Conservation (phyloP, 1,140 invertebrate genomes). For the Drosophila lacertosa region DNA sequence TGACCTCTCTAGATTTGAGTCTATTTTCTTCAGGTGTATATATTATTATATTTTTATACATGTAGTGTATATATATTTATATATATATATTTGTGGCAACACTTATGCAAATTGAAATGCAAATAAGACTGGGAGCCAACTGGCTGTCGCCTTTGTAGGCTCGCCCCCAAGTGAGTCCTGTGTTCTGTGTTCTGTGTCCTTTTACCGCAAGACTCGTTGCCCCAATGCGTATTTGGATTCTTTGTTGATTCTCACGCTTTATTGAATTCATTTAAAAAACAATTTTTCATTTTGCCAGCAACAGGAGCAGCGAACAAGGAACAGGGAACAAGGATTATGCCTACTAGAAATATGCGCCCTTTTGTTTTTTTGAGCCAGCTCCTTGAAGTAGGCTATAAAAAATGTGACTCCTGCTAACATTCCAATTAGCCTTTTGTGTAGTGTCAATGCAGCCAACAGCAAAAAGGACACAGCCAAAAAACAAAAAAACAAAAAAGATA, state of each 20-base stretch:
- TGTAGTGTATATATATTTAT: too few species aligned
- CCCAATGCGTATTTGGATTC: conserved; percentile 23
- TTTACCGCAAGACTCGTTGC: conserved; percentile 19
- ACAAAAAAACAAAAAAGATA: conserved; percentile 7
- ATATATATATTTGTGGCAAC: conserved; percentile 27
- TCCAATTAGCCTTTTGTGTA: conserved; percentile 53
- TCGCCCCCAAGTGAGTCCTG: too few species aligned
- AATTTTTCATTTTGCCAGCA: conserved; percentile 54
- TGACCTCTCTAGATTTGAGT: background rate
- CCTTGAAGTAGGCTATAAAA: conserved; percentile 29
- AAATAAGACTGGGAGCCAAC: conserved; percentile 48
- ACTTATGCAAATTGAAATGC: conserved; percentile 67
- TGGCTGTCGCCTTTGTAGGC: conserved; percentile 13
- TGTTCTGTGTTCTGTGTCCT: background rate
- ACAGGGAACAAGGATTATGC: conserved; percentile 12
- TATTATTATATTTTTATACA: conserved; percentile 3
- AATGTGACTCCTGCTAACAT: conserved; percentile 41
- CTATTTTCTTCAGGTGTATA: background rate
- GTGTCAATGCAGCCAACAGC: conserved; percentile 45
- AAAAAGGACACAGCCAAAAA: conserved; percentile 9
- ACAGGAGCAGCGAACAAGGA: conserved; percentile 3
- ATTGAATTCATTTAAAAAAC: conserved; percentile 69
- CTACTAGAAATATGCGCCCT: conserved; percentile 19
- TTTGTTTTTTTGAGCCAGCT: conserved; percentile 21
- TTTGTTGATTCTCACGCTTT: conserved; percentile 48